Percentiles rank a stretch among this genome's conserved stretches.
Conservation (phyloP, 2,888 invertebrate genomes). For the Temnothorax rugatulus region DNA sequence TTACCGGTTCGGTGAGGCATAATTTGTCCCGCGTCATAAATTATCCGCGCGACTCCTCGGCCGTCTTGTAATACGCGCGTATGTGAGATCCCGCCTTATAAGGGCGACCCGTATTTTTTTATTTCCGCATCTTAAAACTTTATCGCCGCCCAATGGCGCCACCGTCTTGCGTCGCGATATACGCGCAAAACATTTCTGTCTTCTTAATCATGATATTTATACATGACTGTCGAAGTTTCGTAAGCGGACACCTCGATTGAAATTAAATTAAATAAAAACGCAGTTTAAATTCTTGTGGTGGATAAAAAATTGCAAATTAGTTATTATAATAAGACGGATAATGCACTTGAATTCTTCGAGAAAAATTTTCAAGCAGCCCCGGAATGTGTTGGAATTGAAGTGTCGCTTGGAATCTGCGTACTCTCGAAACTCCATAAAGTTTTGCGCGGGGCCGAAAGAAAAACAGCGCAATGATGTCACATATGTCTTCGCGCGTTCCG, state of each 20-base stretch:
- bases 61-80: constrained; percentile 59
- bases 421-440: background rate
- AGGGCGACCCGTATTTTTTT: constrained; percentile 71
- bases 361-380: background rate
- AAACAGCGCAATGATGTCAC: constrained; percentile 53
- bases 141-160: constrained; percentile 60
- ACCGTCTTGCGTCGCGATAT: constrained; percentile 46
- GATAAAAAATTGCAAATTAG: background rate
- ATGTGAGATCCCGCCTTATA: constrained; percentile 69
- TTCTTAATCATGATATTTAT: constrained; percentile 51
- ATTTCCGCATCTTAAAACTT: constrained; percentile 73
- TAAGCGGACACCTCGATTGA: background rate
- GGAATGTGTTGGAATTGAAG: background rate
- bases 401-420: background rate
- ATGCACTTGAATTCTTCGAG: background rate
- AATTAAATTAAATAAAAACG: constrained; percentile 12
- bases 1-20: constrained; percentile 65
- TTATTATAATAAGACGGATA: background rate
- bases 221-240: constrained; percentile 25
- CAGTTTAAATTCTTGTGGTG: background rate
- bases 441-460: constrained; percentile 40
- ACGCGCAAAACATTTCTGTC: constrained; percentile 46
- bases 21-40: constrained; percentile 76
- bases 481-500: constrained; percentile 64
- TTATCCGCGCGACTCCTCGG: constrained; percentile 63